Evolutionary conservation across 2,888 invertebrate species (phyloP).

Genomic region (Caenorhabditis angaria): DNA sequence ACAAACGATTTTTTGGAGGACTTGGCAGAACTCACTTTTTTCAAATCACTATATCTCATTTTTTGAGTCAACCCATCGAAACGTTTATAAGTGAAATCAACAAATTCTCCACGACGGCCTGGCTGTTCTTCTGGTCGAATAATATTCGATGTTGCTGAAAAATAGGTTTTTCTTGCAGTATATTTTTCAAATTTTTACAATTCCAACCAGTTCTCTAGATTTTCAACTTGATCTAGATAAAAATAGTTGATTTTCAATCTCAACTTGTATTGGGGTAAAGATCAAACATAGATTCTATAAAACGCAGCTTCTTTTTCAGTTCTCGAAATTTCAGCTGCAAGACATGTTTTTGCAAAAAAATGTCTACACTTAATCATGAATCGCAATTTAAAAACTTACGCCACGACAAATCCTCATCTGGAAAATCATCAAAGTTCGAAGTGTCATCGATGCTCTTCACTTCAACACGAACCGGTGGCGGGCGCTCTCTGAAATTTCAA

Average conservation of each 20-base stretch:
- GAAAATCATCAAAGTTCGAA: conserved; percentile 99
- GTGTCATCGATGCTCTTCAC: conserved; percentile 99
- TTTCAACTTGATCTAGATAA: too few relatives aligned
- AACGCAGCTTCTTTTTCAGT: too few relatives aligned
- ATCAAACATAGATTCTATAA: too few relatives aligned
- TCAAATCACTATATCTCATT: conserved; percentile 49
- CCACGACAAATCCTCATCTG: conserved; percentile 96
- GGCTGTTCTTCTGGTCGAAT: conserved; percentile 48
- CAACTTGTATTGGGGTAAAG: too few relatives aligned
- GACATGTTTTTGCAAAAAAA: too few relatives aligned
- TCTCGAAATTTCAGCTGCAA: too few relatives aligned
- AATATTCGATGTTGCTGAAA: conserved; percentile 37
- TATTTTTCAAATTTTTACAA: background rate
- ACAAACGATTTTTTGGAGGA: too few relatives aligned
- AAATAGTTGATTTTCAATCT: too few relatives aligned
- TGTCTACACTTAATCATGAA: background rate
- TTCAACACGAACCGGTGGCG: conserved; percentile 95
- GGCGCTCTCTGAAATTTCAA: conserved; percentile 79
- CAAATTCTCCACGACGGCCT: conserved; percentile 86
- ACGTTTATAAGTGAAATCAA: conserved; percentile 99
- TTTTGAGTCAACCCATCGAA: conserved; percentile 89
- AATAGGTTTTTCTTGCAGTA: background rate
- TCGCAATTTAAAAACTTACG: conserved; percentile 79
- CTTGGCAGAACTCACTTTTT: conserved; percentile 41
- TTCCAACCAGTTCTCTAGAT: too few relatives aligned